Conservation (phyloP, 1,140 invertebrate genomes). For the Macrobrachium rosenbergii region DNA sequence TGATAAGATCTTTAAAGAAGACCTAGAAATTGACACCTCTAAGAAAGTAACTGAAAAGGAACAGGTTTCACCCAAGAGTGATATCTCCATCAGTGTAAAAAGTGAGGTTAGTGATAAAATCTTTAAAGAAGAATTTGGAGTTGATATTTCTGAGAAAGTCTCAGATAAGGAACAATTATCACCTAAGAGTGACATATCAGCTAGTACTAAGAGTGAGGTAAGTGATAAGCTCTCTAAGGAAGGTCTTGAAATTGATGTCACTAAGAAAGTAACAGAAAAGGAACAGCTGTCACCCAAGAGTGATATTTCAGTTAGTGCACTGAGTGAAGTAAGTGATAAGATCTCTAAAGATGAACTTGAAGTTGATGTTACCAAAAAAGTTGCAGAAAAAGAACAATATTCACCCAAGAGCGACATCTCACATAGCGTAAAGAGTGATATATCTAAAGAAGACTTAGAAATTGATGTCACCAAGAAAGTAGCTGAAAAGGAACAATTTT, state of each 20-base stretch:
- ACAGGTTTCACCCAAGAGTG: slow-evolving; percentile 37
- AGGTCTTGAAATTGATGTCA: slow-evolving; percentile 65
- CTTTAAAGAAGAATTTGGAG: slow-evolving; percentile 63
- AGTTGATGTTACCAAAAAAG: slow-evolving; percentile 24
- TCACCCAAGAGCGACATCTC: slow-evolving; percentile 28
- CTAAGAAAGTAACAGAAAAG: slow-evolving; percentile 36
- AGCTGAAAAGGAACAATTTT: slow-evolving; percentile 25
- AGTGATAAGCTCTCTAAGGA: slow-evolving; percentile 69
- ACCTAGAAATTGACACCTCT: slow-evolving; percentile 1
- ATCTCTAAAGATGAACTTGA: neutral
- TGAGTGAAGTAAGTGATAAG: slow-evolving; percentile 11
- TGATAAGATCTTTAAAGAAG: slow-evolving; percentile 16
- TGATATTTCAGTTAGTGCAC: slow-evolving; percentile 28
- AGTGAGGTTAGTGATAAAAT: slow-evolving; percentile 46
- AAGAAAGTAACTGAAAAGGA: slow-evolving; percentile 64
- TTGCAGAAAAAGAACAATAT: slow-evolving; percentile 27
- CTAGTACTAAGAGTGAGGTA: slow-evolving; percentile 68
- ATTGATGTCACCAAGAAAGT: neutral
- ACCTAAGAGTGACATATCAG: slow-evolving; percentile 52
- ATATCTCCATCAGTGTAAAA: slow-evolving; percentile 43
- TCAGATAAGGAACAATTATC: slow-evolving; percentile 48
- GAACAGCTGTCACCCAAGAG: slow-evolving; percentile 19
- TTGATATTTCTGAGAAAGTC: slow-evolving; percentile 67
- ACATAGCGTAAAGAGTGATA: slow-evolving; percentile 26
- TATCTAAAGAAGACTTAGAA: neutral